A percentile compares a stretch with the other conserved stretches of the same genome.
Evolutionary conservation across 2,797 vertebrate species (phyloP).

Genomic region (Ibycter americanus): DNA sequence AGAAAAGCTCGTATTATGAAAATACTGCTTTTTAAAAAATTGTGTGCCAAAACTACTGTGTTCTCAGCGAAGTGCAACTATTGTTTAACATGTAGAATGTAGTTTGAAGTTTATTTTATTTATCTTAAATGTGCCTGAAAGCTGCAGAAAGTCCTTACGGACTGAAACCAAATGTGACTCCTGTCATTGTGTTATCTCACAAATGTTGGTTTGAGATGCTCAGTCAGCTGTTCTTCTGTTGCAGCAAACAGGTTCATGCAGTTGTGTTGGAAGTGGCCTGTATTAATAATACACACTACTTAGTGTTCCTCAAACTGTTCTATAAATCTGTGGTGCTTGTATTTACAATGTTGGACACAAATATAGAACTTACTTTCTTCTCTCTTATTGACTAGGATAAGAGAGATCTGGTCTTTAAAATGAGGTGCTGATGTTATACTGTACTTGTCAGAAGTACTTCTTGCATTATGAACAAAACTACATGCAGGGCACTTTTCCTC

Average conservation of each 20-base stretch:
- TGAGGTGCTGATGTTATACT: not conserved
- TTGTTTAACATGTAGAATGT: slow-evolving; percentile 38
- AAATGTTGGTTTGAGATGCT: not conserved
- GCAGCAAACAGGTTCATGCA: not conserved
- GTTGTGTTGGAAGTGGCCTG: not conserved
- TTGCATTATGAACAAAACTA: not conserved
- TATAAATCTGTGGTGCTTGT: not conserved
- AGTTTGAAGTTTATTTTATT: slow-evolving; percentile 14
- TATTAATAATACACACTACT: not conserved
- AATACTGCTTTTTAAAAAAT: not conserved
- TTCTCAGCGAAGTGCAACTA: slow-evolving; percentile 45
- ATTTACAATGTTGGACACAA: not conserved
- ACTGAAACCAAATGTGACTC: not conserved
- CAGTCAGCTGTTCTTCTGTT: not conserved
- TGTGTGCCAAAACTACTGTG: slow-evolving; percentile 43
- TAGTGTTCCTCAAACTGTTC: not conserved
- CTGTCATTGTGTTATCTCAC: not conserved
- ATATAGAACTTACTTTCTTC: not conserved
- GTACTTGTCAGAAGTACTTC: not conserved
- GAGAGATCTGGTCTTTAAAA: not conserved
- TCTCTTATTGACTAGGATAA: not conserved
- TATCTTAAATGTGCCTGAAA: not conserved
- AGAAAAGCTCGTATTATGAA: slow-evolving; percentile 34
- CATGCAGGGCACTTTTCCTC: not conserved
- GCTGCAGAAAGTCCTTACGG: not conserved